Evolutionary conservation across 1,140 invertebrate species (phyloP), one percentile per base, ranked within the genome.

Genomic region (Monochamus saltuarius): DNA sequence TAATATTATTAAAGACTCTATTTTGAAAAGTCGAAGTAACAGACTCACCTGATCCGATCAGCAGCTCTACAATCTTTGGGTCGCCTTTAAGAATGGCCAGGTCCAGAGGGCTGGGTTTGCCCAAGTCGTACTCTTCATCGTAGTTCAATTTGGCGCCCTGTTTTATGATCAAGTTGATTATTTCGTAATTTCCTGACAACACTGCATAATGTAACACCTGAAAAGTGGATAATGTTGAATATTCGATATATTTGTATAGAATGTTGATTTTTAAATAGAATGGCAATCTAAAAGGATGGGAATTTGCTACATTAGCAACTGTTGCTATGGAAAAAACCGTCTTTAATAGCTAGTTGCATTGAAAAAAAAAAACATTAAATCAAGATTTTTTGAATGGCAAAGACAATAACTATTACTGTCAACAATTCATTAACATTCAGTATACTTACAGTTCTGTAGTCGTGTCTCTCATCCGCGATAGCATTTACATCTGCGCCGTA

Each of bases 81-180:
- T 93, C 90, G 34, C 90, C 91, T 75, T 90, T 90, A 19, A 93
- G 73, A 53, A 95, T 90, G 0, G 92, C 89, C 55, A 94, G 78
- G 73, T 95, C 91, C 17, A 96, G 78, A 0, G 91, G 89, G 42
- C 87, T 89, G 1, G 91, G 91, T 74, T 92, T 92, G 65, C 85
- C 85, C 59, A 92, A 85, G 7, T 89, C 85, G 1, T 81, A 76
- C 1, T 81, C 76, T 56, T 82, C 77, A 34, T 81, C 78, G 65
- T 87, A 85, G 70, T 86, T 87, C 1, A 92, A 81, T 13, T 79
- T 82, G 0, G 90, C 89, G 0, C 90, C 90, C 75, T 92, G 89
- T 72, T 91, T 89, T 11, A 94, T 77, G 13, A 95, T 75, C n/a
- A 94, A 76, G 71, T 91, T 88, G 0, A 93, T 88, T 1, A 91